A percentile compares a stretch with the other conserved stretches of the same genome.
Conservation (phyloP, 2,113 vertebrate species). For the Odontophorus gujanensis region DNA sequence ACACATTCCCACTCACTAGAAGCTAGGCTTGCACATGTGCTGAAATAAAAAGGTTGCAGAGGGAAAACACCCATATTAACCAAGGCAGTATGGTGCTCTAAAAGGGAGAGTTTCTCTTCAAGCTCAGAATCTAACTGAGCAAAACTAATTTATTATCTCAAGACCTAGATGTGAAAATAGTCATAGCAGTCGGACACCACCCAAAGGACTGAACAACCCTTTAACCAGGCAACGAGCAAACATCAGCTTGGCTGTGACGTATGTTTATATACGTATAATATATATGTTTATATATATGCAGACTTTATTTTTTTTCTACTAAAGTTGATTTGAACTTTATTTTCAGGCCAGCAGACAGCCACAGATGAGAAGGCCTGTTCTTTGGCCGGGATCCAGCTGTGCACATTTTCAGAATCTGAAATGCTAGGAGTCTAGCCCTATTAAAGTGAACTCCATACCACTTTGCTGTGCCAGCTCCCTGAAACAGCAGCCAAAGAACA, state of each 20-base stretch:
- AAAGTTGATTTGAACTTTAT: conserved; percentile 38
- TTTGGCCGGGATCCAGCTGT: conserved; percentile 58
- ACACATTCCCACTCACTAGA: background rate
- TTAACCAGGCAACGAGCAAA: background rate
- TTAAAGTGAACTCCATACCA: conserved; percentile 66
- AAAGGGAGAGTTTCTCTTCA: background rate
- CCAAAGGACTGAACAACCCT: background rate
- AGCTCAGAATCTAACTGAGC: background rate
- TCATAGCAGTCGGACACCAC: background rate
- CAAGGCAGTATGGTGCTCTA: background rate
- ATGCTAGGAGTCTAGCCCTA: conserved; percentile 64
- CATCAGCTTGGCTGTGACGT: background rate
- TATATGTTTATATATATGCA: background rate
- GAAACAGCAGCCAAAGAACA: conserved; percentile 40
- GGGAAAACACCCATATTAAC: background rate
- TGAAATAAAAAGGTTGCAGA: background rate
- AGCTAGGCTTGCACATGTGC: background rate
- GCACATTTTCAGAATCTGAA: conserved; percentile 75
- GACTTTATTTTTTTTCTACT: conserved; percentile 35
- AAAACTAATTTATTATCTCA: background rate
- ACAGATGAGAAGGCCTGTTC: conserved; percentile 31
- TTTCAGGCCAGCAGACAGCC: conserved; percentile 52
- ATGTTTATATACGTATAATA: background rate
- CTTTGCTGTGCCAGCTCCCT: conserved; percentile 27
- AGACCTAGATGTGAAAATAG: background rate